Conservation (phyloP, 2,113 vertebrate species). For the Peromyscus californicus region DNA sequence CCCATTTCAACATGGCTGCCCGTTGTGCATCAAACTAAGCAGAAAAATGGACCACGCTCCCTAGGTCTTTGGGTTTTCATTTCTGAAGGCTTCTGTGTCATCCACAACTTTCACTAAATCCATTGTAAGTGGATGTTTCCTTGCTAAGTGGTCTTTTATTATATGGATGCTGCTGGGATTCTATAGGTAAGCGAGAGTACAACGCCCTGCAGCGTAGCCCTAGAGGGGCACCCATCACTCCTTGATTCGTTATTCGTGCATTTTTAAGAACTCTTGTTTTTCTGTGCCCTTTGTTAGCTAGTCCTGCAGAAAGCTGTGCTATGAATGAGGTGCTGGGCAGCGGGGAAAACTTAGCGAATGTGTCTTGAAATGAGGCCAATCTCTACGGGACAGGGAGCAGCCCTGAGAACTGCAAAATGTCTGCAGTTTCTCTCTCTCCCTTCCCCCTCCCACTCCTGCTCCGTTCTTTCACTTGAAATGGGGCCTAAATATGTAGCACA, state of each 20-base stretch:
- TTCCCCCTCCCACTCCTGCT: too few species aligned
- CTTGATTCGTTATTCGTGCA: not conserved
- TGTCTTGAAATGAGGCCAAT: not conserved
- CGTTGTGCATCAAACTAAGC: not conserved
- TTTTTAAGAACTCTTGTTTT: not conserved
- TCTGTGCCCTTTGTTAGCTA: not conserved
- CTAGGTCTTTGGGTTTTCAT: not conserved
- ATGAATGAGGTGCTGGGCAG: slow-evolving; percentile 27
- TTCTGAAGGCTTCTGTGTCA: not conserved
- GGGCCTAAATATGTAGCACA: not conserved
- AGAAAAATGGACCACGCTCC: not conserved
- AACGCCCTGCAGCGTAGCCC: too few species aligned
- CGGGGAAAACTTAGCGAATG: slow-evolving; percentile 16
- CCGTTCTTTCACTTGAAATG: not conserved
- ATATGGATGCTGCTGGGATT: not conserved
- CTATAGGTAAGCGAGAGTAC: not conserved
- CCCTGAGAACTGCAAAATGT: not conserved
- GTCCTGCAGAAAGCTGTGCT: slow-evolving; percentile 13
- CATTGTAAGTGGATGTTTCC: not conserved
- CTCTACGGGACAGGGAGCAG: not conserved
- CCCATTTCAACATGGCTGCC: not conserved
- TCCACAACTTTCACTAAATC: not conserved
- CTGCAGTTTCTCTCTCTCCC: not conserved
- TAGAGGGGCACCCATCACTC: not conserved
- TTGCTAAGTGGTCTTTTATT: not conserved